Conservation (phyloP, 2,888 invertebrate genomes). For the Eubasilissa splendida region DNA sequence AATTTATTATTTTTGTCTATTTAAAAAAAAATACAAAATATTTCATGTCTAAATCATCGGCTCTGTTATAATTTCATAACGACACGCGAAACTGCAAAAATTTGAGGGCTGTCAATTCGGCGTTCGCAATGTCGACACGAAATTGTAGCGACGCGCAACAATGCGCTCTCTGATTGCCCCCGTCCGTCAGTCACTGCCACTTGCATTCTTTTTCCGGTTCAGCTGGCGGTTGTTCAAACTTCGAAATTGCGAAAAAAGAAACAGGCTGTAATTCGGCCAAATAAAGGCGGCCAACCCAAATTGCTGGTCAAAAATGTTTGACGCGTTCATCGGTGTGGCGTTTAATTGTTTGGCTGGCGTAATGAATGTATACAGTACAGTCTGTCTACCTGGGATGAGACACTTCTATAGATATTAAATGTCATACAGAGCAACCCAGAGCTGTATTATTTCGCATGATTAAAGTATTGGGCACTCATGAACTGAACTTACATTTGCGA, state of each 20-base stretch:
- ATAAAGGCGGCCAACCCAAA: constrained; percentile 17
- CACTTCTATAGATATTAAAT: no score
- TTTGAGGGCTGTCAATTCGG: not conserved
- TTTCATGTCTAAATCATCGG: no score
- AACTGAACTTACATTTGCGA: no score
- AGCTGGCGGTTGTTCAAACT: constrained; percentile 2
- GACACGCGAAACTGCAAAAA: no score
- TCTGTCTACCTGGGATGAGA: no score
- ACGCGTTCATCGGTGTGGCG: constrained; percentile 4
- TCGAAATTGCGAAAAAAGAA: constrained; percentile 17
- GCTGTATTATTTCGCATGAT: no score
- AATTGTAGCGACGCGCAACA: constrained; percentile 2
- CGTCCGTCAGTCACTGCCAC: not conserved
- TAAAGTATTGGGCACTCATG: no score
- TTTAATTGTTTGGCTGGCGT: not conserved
- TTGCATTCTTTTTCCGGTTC: constrained; percentile 25
- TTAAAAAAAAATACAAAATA: no score
- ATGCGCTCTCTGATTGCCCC: not conserved
- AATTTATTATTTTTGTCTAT: no score
- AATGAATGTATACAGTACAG: no score
- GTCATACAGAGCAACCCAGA: no score
- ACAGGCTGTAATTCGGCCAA: constrained; percentile 17
- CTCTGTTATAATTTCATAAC: no score
- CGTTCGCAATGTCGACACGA: not conserved
- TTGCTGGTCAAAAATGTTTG: constrained; percentile 23